Conservation (phyloP, 1,140 invertebrate genomes). For the Rhynchophorus ferrugineus region DNA sequence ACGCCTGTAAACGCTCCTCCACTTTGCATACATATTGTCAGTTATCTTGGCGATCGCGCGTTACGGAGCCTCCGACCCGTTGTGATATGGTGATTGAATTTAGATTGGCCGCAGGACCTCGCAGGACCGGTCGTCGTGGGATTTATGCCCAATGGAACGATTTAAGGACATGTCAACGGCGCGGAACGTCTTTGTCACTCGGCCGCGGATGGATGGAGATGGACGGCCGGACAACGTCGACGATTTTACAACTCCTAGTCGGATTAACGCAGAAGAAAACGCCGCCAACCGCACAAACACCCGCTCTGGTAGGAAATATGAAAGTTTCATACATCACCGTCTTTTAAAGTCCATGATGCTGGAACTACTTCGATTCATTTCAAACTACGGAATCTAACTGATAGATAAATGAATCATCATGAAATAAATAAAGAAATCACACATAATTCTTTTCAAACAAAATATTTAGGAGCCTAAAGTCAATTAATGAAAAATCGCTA, state of each 20-base stretch:
- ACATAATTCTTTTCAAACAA: too few relatives aligned
- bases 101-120: conserved; percentile 26
- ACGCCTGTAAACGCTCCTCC: conserved; percentile 30
- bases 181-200: background rate
- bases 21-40: conserved; percentile 37
- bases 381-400: too few relatives aligned
- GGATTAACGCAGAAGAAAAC: too few relatives aligned
- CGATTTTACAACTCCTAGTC: background rate
- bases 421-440: too few relatives aligned
- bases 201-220: background rate
- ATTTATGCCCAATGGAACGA: background rate
- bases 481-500: too few relatives aligned
- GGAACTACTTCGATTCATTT: too few relatives aligned
- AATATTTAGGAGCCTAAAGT: too few relatives aligned
- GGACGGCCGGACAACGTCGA: background rate
- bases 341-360: too few relatives aligned
- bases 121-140: background rate
- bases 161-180: background rate
- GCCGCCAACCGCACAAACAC: too few relatives aligned
- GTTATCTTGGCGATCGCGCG: conserved; percentile 33
- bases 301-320: too few relatives aligned
- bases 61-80: conserved; percentile 25
- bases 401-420: too few relatives aligned
- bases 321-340: too few relatives aligned
- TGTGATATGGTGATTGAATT: conserved; percentile 33